phyloP scores from a whole-genome alignment of 2,113 vertebrate species.

The Saguinus midas region DNA sequence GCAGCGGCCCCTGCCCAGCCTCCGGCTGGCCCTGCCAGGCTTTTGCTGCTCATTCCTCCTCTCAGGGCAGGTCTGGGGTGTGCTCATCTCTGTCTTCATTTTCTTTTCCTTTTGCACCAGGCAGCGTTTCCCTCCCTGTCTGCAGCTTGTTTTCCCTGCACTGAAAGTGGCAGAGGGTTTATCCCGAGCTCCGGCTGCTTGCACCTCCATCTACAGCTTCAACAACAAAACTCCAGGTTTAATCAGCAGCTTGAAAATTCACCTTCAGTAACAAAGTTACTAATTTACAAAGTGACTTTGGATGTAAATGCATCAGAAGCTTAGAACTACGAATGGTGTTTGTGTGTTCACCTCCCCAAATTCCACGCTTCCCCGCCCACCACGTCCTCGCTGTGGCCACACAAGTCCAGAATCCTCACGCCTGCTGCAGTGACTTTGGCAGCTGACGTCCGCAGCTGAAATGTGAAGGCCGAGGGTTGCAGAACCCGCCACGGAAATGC shows the following conservation, averaged over 20 bases:
- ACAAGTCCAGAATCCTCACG: neutral
- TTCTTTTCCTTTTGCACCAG: too few species aligned
- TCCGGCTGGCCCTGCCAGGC: too few species aligned
- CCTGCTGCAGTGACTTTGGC: neutral
- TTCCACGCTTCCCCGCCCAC: fast-evolving
- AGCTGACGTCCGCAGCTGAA: neutral
- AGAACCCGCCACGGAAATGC: neutral
- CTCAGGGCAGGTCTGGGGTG: too few species aligned
- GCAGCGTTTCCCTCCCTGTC: neutral
- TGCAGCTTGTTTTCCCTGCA: neutral
- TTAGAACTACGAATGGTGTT: neutral
- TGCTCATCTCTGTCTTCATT: too few species aligned
- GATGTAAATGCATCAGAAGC: neutral
- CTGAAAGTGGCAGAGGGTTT: neutral
- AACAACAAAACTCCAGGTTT: neutral
- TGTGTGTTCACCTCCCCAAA: neutral
- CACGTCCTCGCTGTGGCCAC: too few species aligned
- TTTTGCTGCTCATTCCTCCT: too few species aligned
- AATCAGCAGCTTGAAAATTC: neutral
- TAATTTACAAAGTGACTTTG: neutral
- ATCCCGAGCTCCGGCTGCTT: neutral
- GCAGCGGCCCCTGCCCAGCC: too few species aligned
- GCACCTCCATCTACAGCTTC: too few species aligned
- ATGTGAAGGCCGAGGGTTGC: fast-evolving
- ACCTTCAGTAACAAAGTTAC: neutral